Evolutionary conservation across 2,888 invertebrate species (phyloP).

Genomic region (Apamea crenata): DNA sequence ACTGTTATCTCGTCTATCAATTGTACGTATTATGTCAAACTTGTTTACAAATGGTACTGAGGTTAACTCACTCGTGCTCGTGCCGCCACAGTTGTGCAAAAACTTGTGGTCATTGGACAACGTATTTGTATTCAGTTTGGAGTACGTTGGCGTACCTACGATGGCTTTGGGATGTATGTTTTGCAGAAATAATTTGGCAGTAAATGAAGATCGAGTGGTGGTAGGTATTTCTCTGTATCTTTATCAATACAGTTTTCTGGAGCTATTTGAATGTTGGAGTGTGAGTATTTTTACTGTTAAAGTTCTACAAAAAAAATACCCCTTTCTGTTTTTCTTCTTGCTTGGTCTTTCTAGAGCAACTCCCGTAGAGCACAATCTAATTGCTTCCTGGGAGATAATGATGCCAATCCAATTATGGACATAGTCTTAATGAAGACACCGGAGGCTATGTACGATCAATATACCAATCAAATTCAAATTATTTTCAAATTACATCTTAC

Average conservation of each 20-base stretch:
- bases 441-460: constrained; percentile 11
- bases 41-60: constrained; percentile 60
- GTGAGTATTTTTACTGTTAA: background rate
- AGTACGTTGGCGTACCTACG: background rate
- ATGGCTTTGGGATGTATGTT: background rate
- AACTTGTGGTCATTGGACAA: constrained; percentile 44
- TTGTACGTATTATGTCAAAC: constrained; percentile 58
- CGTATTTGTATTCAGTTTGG: constrained; percentile 36
- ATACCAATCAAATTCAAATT: background rate
- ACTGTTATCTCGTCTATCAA: constrained; percentile 53
- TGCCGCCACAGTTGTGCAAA: constrained; percentile 38
- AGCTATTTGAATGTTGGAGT: background rate
- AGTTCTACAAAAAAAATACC: background rate
- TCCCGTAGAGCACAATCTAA: background rate
- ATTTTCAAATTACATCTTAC: constrained; percentile 8
- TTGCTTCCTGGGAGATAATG: background rate
- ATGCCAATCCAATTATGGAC: background rate
- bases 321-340: background rate
- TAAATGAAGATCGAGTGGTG: background rate
- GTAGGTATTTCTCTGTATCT: background rate
- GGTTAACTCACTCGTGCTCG: constrained; percentile 45
- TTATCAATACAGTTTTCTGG: background rate
- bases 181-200: background rate
- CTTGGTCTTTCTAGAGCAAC: background rate
- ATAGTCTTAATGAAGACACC: background rate